Evolutionary conservation across 2,113 vertebrate genomes (phyloP).

Genomic region (Cariama cristata): DNA sequence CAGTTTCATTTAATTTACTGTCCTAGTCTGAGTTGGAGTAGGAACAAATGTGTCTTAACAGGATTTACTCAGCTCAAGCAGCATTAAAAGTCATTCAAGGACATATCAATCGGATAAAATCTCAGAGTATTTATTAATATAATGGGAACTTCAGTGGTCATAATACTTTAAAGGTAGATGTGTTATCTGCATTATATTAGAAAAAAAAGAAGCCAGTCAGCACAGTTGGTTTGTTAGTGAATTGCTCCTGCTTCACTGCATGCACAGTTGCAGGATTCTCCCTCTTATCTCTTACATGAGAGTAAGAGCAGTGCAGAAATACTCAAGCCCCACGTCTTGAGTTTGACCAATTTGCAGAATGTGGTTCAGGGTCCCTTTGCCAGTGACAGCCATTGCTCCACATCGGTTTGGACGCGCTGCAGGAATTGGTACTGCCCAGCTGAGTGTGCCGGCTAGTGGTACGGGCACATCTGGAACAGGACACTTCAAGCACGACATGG

Average conservation of each 20-base stretch:
- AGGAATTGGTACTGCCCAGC: background rate
- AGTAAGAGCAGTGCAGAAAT: background rate
- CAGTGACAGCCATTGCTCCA: background rate
- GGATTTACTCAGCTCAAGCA: constrained; percentile 30
- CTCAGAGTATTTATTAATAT: background rate
- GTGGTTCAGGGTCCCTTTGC: background rate
- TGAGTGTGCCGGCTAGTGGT: background rate
- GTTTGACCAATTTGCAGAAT: background rate
- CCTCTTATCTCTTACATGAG: background rate
- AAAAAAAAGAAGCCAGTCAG: background rate
- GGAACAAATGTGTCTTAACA: constrained; percentile 52
- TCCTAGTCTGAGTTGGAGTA: background rate
- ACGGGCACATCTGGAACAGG: background rate
- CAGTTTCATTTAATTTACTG: constrained; percentile 40
- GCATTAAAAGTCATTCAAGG: constrained; percentile 55
- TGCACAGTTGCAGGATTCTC: background rate
- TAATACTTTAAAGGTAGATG: background rate
- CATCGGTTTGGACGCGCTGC: background rate
- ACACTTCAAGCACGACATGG: fast-evolving
- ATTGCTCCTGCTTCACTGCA: background rate
- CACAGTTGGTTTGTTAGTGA: background rate
- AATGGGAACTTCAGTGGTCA: background rate
- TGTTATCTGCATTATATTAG: background rate
- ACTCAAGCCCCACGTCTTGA: background rate
- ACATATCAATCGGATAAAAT: background rate